Evolutionary conservation across 2,113 vertebrate species (phyloP).

Genomic region (Phrynosoma blainvillii): DNA sequence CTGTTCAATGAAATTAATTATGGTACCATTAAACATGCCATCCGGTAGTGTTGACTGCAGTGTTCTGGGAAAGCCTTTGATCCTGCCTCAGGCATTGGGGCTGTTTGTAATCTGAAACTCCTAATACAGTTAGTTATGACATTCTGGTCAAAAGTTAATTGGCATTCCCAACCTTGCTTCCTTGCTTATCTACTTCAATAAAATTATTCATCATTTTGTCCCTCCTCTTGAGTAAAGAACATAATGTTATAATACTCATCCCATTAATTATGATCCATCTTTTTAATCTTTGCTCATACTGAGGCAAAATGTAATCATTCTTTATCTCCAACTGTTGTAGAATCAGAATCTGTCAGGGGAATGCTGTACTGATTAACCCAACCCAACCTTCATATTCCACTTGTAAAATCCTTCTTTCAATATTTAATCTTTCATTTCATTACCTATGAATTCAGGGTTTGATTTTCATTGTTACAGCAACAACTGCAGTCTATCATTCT

Average conservation of each 20-base stretch:
- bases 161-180: conserved; percentile 53
- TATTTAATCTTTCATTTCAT: conserved; percentile 44
- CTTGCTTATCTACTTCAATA: conserved; percentile 60
- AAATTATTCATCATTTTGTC: conserved; percentile 64
- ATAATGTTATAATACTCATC: conserved; percentile 61
- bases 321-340: conserved; percentile 35
- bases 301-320: conserved; percentile 49
- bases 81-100: conserved; percentile 32
- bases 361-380: conserved; percentile 49
- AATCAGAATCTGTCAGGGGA: conserved; percentile 34
- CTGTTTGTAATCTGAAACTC: conserved; percentile 55
- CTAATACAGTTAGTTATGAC: conserved; percentile 59
- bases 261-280: conserved; percentile 61
- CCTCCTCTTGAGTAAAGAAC: conserved; percentile 61
- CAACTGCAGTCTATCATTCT: background rate
- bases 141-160: conserved; percentile 67
- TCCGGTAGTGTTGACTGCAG: conserved; percentile 3
- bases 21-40: conserved; percentile 14
- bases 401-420: conserved; percentile 39
- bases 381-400: background rate
- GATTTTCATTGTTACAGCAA: background rate
- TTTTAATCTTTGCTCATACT: conserved; percentile 62
- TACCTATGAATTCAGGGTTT: conserved; percentile 20
- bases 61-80: conserved; percentile 40
- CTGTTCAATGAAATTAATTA: conserved; percentile 18